Percentiles rank a stretch among this genome's conserved stretches.
Evolutionary conservation across 2,113 vertebrate genomes (phyloP).

Genomic region (Nerophis ophidion): DNA sequence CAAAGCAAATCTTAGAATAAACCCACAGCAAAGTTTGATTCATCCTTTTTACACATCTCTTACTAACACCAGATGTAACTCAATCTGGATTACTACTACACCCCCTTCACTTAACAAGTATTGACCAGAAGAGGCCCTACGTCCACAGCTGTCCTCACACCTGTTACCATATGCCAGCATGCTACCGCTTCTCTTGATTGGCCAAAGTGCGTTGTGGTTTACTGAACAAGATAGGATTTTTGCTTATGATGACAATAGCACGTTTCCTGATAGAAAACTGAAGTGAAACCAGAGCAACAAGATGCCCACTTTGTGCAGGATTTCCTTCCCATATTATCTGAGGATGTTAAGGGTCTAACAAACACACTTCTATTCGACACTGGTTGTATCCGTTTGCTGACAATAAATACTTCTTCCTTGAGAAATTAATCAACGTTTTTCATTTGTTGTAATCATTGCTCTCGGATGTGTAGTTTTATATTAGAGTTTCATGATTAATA

Average conservation of each 20-base stretch:
- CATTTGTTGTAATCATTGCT: background rate
- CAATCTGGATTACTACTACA: constrained; percentile 23
- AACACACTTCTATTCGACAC: background rate
- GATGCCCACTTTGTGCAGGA: constrained; percentile 33
- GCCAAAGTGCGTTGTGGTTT: background rate
- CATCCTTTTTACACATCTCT: background rate
- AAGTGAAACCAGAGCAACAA: constrained; percentile 54
- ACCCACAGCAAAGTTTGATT: constrained; percentile 1
- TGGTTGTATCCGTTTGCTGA: background rate
- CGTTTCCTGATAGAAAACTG: constrained; percentile 59
- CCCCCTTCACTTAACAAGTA: constrained; percentile 28
- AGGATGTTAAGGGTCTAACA: background rate
- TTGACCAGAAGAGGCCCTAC: constrained; percentile 37
- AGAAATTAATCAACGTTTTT: background rate
- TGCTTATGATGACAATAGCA: constrained; percentile 34
- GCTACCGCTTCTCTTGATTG: background rate
- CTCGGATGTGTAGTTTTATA: background rate
- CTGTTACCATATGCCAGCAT: constrained; percentile 42
- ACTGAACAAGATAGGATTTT: constrained; percentile 1
- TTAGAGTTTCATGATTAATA: too few species aligned
- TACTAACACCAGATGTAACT: constrained; percentile 30
- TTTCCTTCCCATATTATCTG: constrained; percentile 34
- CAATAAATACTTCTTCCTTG: background rate
- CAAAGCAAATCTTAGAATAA: constrained; percentile 2
- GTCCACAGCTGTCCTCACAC: constrained; percentile 59